phyloP scores from a whole-genome alignment of 2,888 invertebrate genomes.

The Mellilla xanthometata region DNA sequence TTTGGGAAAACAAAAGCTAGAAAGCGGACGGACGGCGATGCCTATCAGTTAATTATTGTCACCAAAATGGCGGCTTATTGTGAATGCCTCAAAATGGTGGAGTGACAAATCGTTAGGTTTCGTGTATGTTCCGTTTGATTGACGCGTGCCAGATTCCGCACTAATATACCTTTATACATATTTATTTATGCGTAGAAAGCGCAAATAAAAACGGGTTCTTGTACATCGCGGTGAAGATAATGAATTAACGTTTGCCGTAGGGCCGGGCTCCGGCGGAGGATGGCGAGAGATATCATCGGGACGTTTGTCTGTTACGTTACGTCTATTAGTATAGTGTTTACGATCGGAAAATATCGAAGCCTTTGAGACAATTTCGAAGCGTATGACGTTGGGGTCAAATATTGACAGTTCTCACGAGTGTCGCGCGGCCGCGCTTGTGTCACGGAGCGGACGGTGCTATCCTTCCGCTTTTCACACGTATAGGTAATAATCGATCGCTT shows the following conservation, averaged over 20 bases:
- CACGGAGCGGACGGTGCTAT: constrained; percentile 55
- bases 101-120: constrained; percentile 77
- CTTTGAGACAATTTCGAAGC: constrained; percentile 80
- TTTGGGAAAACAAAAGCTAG: constrained; percentile 80
- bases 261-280: constrained; percentile 41
- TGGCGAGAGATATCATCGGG: constrained; percentile 36
- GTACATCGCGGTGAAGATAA: constrained; percentile 68
- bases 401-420: constrained; percentile 80
- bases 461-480: constrained; percentile 81
- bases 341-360: constrained; percentile 75
- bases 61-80: constrained; percentile 77
- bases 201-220: constrained; percentile 77
- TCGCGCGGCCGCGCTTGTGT: constrained; percentile 61
- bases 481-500: constrained; percentile 81
- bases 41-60: constrained; percentile 81
- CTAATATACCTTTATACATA: constrained; percentile 72
- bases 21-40: constrained; percentile 74
- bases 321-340: constrained; percentile 64
- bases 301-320: background rate
- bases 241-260: constrained; percentile 60
- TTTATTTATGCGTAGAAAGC: constrained; percentile 79
- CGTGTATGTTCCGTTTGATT: constrained; percentile 75
- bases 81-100: constrained; percentile 72
- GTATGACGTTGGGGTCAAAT: constrained; percentile 67
- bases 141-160: constrained; percentile 78